These are phyloP conservation scores for Meloidogyne exigua DNA, from an alignment of 1,140 invertebrate species.

Conservation along the genomic window DNA sequence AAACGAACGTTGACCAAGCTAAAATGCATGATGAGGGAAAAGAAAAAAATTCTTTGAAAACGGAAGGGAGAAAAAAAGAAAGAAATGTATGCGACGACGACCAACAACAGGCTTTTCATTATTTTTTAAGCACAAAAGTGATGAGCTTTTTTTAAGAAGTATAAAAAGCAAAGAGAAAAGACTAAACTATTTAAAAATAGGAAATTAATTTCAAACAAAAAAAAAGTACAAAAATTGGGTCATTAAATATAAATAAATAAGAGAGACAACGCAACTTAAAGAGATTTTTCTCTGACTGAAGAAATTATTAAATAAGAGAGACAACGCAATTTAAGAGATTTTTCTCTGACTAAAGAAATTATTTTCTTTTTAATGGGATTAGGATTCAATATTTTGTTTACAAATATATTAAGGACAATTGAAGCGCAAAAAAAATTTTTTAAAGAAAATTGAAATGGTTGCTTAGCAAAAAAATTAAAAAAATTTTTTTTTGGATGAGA, in stretches of 20 bases:
- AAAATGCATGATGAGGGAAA: neutral
- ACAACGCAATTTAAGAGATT: neutral
- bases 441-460: neutral
- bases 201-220: neutral
- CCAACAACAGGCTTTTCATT: neutral
- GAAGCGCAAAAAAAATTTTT: neutral
- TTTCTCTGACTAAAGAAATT: neutral
- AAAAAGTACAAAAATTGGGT: neutral
- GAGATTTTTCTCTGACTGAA: neutral
- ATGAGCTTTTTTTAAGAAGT: neutral
- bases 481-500: neutral
- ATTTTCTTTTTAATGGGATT: neutral
- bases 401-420: neutral
- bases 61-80: neutral
- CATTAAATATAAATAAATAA: too few relatives aligned
- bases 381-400: neutral
- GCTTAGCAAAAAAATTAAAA: too few relatives aligned
- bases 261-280: neutral
- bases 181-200: slow-evolving; percentile 4
- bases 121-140: slow-evolving; percentile 5
- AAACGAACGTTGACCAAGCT: neutral
- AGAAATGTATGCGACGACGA: neutral
- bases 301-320: neutral
- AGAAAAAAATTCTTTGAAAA: neutral
- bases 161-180: neutral